Base-by-base conservation (phyloP, 1,140 invertebrate genomes). In the Telenomus remus region DNA sequence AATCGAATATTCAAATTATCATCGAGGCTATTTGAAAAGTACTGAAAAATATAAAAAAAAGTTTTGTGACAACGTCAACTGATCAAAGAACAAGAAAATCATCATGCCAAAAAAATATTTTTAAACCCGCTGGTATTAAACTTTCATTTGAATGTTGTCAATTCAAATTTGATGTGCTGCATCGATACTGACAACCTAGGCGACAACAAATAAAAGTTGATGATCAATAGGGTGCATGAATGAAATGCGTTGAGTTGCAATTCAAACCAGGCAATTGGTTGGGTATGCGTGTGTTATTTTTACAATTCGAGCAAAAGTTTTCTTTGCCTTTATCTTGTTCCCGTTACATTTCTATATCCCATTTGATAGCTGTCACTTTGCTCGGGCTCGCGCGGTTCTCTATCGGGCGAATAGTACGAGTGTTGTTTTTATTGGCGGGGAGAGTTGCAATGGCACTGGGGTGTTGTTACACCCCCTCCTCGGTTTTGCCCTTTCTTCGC, bases 351-450 rank as follows among this genome's bases (percentile, higher is more conserved):
- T 27, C 61, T 68, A 50, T 63, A 72, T 56, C 27, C 51, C 66
- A 71, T 65, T 65, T 64, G n/a, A 42, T 53, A 27, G 16, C 12
- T 34, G 46, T 65, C 54, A 59, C 61, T 57, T 12, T 59, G 37
- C 5, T 27, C 13, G 27, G n/a, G 49, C 14, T 56, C 44, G 35
- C 69, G 46, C 74, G 60, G 70, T 59, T 75, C 66, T 70, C 51
- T 12, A 14, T 75, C 59, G 65, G 69, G 56, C 66, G 64, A 76
- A 66, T 64, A 47, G 73, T 65, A 76, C 74, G 72, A 80, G 81
- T 85, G 84, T 87, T 86, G 85, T 86, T 87, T 86, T 86, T 85
- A 86, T 86, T 86, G 84, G 84, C 80, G 82, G 84, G 78, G 63
- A 54, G 80, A 78, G 78, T 60, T 77, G 74, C 81, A 79, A 80